Base-by-base conservation (phyloP, 2,888 invertebrate genomes). In the Hemithea aestivaria region DNA sequence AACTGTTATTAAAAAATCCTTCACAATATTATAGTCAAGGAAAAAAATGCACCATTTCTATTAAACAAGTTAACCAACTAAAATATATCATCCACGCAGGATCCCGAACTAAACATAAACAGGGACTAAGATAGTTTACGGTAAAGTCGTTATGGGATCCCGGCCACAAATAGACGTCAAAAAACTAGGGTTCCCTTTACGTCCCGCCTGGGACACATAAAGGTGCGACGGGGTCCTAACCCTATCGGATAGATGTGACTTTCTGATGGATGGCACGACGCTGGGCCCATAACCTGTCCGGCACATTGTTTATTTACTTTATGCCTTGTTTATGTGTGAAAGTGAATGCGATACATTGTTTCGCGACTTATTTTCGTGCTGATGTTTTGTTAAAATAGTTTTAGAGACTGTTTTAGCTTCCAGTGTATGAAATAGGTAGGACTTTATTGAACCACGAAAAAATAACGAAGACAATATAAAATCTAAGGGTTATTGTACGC, bases 151-250 rank as follows among this genome's bases (percentile, higher is more conserved):
- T 82, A 81, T 73, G 73, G 74, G 66, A 70, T 63, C 66, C 68
- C 75, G 74, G 84, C 85, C 85, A 80, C 85, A 87, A 84, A 85
- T 87, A 84, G 83, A 84, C 76, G 84, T 81, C 82, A 85, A 84
- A 87, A 83, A 83, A 83, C 78, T 80, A 74, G 82, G 77, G 78
- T 72, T 69, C 66, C 73, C 69, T 76, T 84, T 85, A 85, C 80
- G 66, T 78, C 66, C 58, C 83, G 77, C 85, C 67, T 60, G 87
- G 85, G 87, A 85, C 73, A 48, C 84, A 85, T 87, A 87, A 85
- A 85, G 85, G 84, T 87, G 73, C 76, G 75, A 80, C 77, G 71
- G 77, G 77, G 77, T 72, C 77, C 79, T 84, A 87, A 87, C 85
- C 87, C 87, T 87, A 87, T 85, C 85, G 85, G 82, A 79, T 74